Evolutionary conservation across 2,113 vertebrate species (phyloP), one percentile per base, ranked within the genome.

Genomic region (Pandion haliaetus): DNA sequence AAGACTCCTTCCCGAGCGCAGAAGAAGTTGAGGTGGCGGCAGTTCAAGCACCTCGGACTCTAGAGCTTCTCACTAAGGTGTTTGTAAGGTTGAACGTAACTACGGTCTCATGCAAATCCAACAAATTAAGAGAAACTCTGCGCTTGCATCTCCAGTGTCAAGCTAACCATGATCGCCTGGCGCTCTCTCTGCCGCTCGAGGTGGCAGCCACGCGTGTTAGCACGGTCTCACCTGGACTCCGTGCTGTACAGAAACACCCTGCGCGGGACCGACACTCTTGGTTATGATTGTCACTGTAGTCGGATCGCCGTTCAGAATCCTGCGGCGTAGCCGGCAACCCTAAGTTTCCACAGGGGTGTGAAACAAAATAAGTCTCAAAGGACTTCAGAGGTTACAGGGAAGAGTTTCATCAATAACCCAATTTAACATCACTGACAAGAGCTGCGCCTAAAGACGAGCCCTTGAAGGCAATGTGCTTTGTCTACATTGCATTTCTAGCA

Each of bases 1-100:
- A 15, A 31, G 14, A 20, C 8, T 29, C 47, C 21, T 14, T 40
- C 16, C 54, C 2, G 0, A 61, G 25, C 1, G 0, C 47, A 47
- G 88, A n/a, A 17, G 9, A 5, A 61, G 31, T 5, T 5, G 18
- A 26, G 49, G 49, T 5, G 12, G 32, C 29, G 36, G 36, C 84
- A n/a, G 49, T 6, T 21, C 18, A 44, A 70, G 57, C 26, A 12
- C 3, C 49, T 49, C 40, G 7, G 2, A 10, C 70, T 23, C 8
- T 1, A 10, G 23, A 57, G 28, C 32, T 10, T 28, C 70, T 49
- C 63, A 8, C 50, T 13, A 17, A 10, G 12, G 13, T 12, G 21
- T 38, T 5, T 17, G 6, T 31, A 19, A 14, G 32, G 78, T 4
- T 31, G 49, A 29, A 34, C 12, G 1, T 2, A 61, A 17, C 59